These are phyloP conservation scores for Nasonia giraulti DNA, from an alignment of 1,140 invertebrate species.

Conservation along the genomic window DNA sequence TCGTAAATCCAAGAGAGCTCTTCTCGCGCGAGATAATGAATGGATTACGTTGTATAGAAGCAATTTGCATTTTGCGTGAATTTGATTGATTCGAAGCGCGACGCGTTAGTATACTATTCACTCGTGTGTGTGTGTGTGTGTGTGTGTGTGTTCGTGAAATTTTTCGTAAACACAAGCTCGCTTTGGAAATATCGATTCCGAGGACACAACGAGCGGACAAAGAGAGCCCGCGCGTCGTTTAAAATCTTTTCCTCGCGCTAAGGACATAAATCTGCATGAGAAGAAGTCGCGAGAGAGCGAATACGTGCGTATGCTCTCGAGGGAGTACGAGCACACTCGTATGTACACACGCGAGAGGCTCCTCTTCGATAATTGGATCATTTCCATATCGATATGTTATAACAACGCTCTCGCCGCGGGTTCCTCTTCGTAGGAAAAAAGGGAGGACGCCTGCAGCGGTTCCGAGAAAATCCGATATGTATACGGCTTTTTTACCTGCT, in stretches of 20 bases:
- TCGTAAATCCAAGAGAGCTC: background rate
- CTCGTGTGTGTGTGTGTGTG: no score
- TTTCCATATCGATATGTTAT: constrained; percentile 52
- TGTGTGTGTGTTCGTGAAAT: no score
- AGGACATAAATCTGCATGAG: constrained; percentile 39
- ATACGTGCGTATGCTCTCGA: background rate
- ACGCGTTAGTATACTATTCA: no score
- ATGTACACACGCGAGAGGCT: background rate
- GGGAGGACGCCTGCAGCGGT: background rate
- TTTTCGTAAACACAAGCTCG: no score
- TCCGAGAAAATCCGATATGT: background rate
- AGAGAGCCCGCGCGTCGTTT: constrained; percentile 1
- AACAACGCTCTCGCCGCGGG: constrained; percentile 28
- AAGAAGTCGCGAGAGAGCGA: constrained; percentile 12
- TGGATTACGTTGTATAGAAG: background rate
- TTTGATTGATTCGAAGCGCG: no score
- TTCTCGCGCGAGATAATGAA: background rate
- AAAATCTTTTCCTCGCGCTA: constrained; percentile 31
- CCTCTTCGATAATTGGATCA: constrained; percentile 52
- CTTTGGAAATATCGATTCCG: no score
- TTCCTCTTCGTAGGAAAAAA: background rate
- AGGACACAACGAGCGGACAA: background rate
- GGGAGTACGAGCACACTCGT: background rate
- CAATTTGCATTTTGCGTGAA: background rate
- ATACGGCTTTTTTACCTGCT: background rate